Conservation (phyloP, 2,113 vertebrate genomes). For the Mobula birostris region DNA sequence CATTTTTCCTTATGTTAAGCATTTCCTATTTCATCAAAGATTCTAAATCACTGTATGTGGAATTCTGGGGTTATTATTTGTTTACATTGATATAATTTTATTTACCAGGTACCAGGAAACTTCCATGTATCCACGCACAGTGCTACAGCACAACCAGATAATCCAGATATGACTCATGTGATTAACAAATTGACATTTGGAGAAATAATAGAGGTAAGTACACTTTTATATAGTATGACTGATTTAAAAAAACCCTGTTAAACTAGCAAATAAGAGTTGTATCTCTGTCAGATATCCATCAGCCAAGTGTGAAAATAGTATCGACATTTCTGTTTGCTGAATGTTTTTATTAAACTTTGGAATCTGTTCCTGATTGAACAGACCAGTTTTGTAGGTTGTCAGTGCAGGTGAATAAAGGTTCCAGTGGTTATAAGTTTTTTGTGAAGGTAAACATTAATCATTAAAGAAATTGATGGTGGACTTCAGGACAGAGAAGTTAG, state of each 20-base stretch:
- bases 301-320: no score
- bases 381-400: neutral
- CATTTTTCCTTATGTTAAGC: neutral
- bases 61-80: neutral
- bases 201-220: slow-evolving; percentile 79
- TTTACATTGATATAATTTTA: neutral
- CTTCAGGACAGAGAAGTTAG: no score
- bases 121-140: slow-evolving; percentile 97
- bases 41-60: neutral
- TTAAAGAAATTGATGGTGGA: no score
- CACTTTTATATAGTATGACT: no score
- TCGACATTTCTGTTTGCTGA: no score
- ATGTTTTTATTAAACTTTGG: no score
- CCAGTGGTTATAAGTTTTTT: no score
- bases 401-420: neutral
- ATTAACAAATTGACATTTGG: slow-evolving; percentile 94
- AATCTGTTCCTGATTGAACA: no score
- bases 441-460: no score
- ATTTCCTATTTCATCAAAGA: neutral
- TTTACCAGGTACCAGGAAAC: slow-evolving; percentile 85
- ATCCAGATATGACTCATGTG: slow-evolving; percentile 90
- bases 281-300: neutral
- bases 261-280: neutral
- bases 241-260: no score
- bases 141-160: slow-evolving; percentile 92